Base-by-base conservation (phyloP, 2,888 invertebrate species). In the Brachylomia viminalis region DNA sequence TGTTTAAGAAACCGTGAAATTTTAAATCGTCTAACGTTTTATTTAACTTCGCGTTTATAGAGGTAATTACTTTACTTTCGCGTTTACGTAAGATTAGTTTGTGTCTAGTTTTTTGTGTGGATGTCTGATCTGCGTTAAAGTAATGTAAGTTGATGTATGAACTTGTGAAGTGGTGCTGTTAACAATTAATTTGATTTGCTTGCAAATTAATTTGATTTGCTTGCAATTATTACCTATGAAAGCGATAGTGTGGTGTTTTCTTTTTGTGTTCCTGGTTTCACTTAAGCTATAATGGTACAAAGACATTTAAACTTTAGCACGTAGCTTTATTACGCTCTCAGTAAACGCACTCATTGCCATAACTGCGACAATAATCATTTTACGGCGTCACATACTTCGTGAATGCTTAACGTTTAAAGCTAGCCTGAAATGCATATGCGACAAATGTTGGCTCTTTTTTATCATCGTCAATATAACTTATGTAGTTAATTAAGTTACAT, bases 251-350 rank as follows among this genome's bases (percentile, higher is more conserved):
- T 17, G 56, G 8, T 13, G 13, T 20, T 68, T 54, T 33, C 6
- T n/a, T n/a, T 54, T 7, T 11, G n/a, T 70, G 20, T 66, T 56
- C 20, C 1, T 23, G 6, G 47, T 73, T 59, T 27, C 30, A n/a
- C 30, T 56, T 27, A 1, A n/a, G 45, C n/a, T 80, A 59, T 72
- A 70, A 72, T 74, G n/a, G 73, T 45, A 71, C 49, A 62, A 69
- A 71, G 45, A 72, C 61, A 80, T 77, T 45, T 70, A 72, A 52
- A 74, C 70, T 58, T 56, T 38, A 83, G 23, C 78, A 70, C 86
- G 83, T 81, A 86, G 86, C 86, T 88, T 79, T 86, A 86, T 85
- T 84, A 87, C 87, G 79, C 72, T 84, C 88, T 87, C 84, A 82
- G 84, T 89, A 90, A 91, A 91, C 82, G 87, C 84, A 79, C 80